Base-by-base conservation (phyloP, 2,113 vertebrate species). In the Poeciliopsis occidentalis region DNA sequence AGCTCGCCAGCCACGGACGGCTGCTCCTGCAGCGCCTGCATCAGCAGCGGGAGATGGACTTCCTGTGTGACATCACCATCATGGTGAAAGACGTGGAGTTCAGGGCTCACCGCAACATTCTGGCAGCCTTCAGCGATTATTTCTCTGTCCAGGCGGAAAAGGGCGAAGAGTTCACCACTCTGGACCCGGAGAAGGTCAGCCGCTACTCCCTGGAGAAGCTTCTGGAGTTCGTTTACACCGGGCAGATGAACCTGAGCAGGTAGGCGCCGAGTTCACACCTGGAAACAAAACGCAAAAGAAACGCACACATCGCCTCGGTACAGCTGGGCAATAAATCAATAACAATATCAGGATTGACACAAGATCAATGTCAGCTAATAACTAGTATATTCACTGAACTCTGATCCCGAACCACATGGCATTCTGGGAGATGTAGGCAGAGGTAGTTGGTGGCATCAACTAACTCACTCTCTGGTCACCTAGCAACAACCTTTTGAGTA, bases 101-200 rank as follows among this genome's bases (percentile, higher is more conserved):
- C 90, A 83, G 92, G 71, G 92, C 92, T 7, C 97, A 99, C 73
- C 94, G 96, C 51, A 99, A 98, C 74, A 96, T 99, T 69, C 95
- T 99, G 6, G 97, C 97, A 1, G 97, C 97, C 0, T 99, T 99
- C 92, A 98, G 98, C 85, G 94, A 97, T 65, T 99, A 96, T 90
- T 99, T 99, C 71, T 94, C 95, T 32, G 92, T 95, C 0, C 95
- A 96, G 79, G 95, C 96, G 0, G 70, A 95, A 0, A 95, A 93
- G 57, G 96, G 93, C 12, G 90, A 91, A 70, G 95, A 85, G 24
- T 90, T 95, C 60, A 93, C 88, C 0, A 95, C 96, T 30, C 76
- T 98, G 88, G 97, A 99, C 92, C 96, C 96, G 15, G 95, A 95
- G 68, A 95, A 95, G 84, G 96, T 99, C 91, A 97, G 95, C 82